Percentiles rank a stretch among this genome's conserved stretches.
phyloP scores from a whole-genome alignment of 2,797 vertebrate genomes.

The Eospalax fontanierii region DNA sequence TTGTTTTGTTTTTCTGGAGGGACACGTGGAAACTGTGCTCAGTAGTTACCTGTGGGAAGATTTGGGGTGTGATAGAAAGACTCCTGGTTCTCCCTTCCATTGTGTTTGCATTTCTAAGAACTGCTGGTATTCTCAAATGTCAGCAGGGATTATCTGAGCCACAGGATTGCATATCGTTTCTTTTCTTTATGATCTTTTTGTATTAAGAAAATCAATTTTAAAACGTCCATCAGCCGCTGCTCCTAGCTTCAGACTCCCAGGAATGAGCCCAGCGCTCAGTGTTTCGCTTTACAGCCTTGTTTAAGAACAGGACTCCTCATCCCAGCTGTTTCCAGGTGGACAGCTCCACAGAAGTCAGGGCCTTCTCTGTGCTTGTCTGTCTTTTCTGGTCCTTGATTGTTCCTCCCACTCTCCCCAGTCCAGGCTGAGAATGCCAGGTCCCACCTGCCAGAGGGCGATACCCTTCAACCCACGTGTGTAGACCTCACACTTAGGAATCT shows the following conservation, averaged over 20 bases:
- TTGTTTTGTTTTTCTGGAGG: background rate
- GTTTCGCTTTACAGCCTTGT: background rate
- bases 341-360: too few species aligned
- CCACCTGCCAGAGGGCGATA: too few species aligned
- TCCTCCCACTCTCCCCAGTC: too few species aligned
- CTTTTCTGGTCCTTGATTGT: background rate
- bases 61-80: too few species aligned
- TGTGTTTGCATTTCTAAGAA: background rate
- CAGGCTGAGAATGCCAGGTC: background rate
- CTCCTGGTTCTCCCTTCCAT: background rate
- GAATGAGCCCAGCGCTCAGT: background rate
- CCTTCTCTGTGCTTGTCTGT: background rate
- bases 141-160: constrained; percentile 21
- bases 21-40: background rate
- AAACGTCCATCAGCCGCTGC: background rate
- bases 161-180: constrained; percentile 1
- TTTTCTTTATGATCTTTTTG: constrained; percentile 28
- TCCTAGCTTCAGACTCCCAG: background rate
- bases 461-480: background rate
- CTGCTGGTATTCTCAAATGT: background rate
- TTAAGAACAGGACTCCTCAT: background rate
- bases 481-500: background rate
- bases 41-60: background rate
- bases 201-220: background rate
- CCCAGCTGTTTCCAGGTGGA: background rate